Evolutionary conservation across 2,888 invertebrate genomes (phyloP), one percentile per base, ranked within the genome.

Genomic region (Thyatira batis): DNA sequence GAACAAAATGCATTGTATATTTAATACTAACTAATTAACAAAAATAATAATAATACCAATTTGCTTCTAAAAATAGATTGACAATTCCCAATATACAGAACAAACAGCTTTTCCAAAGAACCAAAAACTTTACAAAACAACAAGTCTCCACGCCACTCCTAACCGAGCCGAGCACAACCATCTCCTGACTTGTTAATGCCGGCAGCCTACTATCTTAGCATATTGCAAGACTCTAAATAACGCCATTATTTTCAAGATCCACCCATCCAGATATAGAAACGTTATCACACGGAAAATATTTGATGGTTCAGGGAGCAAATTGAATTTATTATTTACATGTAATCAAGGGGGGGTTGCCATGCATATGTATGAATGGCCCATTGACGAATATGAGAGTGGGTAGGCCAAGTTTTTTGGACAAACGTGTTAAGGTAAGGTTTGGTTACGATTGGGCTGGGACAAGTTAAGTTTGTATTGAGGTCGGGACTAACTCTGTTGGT

Each of bases 171-270:
- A 73, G 84, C 80, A 82, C 85, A 81, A 81, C 87, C 87, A 89
- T 88, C 92, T 89, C 81, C 81, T 91, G 91, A 91, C 91, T 91
- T 89, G 89, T 91, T 92, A 91, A 91, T 90, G 86, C 84, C 77
- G 73, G 73, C 85, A 84, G 87, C 86, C 87, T 89, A 86, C 90
- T 89, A 87, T 91, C 92, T 92, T 90, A 92, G 90, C 92, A 91
- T 91, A 92, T 90, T 92, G 91, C 90, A 87, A 87, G 80, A 77
- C 83, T 84, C 86, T 89, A 90, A 91, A 92, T 89, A 92, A 87
- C 87, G 56, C 85, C 89, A 89, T 92, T 90, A 92, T 84, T 82
- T 75, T 80, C 82, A 80, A 78, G 79, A 81, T 78, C 80, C 79
- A 62, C 75, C 80, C 83, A 73, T 76, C 86, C 88, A 84, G 86